Evolutionary conservation across 2,113 vertebrate genomes (phyloP).

Genomic region (Capreolus pygargus): DNA sequence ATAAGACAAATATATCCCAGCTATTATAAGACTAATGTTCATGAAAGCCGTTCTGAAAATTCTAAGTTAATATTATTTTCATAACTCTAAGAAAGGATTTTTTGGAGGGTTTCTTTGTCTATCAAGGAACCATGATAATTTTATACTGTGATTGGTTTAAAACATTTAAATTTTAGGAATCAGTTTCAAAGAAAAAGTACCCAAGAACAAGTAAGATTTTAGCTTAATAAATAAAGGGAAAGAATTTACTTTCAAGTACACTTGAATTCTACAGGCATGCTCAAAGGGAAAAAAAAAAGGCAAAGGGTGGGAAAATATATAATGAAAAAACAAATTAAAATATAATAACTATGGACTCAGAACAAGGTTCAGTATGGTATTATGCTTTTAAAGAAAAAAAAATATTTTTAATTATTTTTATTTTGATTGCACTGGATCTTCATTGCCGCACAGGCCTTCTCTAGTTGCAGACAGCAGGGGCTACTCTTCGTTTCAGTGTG

Average conservation of each 20-base stretch:
- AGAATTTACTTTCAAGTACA: not conserved
- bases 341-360: not conserved
- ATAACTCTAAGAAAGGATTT: not conserved
- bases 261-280: not conserved
- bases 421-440: not conserved
- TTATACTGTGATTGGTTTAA: not conserved
- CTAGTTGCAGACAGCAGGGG: not conserved
- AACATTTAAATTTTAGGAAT: not conserved
- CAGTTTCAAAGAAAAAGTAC: not conserved
- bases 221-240: not conserved
- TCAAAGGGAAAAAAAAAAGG: not conserved
- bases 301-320: not conserved
- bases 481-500: fast-evolving
- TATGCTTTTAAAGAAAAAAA: not conserved
- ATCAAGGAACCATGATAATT: not conserved
- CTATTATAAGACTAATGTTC: not conserved
- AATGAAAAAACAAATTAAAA: slow-evolving; percentile 4
- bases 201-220: not conserved
- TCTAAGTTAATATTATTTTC: not conserved
- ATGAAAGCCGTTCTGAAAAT: not conserved
- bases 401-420: not conserved
- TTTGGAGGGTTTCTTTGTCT: not conserved
- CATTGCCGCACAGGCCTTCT: not conserved
- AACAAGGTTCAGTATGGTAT: not conserved
- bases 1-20: not conserved